Base-by-base conservation (phyloP, 2,888 invertebrate species). In the Lycocerus yunnanus region DNA sequence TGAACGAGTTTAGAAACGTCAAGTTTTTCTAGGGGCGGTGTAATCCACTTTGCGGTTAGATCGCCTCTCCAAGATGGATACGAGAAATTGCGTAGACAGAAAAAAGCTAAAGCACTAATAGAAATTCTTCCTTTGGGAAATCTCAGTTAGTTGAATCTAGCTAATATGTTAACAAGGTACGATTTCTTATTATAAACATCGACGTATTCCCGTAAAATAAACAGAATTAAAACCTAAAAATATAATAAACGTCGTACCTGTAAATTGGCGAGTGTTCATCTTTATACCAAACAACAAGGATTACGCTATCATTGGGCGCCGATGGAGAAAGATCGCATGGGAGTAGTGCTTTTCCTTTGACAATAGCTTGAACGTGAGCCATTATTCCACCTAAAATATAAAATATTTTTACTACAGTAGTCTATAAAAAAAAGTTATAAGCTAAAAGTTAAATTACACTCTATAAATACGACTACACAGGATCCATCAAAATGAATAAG, bases 261-360 rank as follows among this genome's bases (percentile, higher is more conserved):
- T 96, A 97, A 83, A 97, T 94, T 77, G 96, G 96, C 77, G 93
- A 91, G 80, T 90, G 89, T 86, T 96, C 95, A 85, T 95, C 94
- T 87, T 95, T 95, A 87, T 96, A 97, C 96, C 96, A 97, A 69
- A 96, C 94, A 82, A 96, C 95, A 69, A 97, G 91, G 66, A 95
- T 90, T 75, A 95, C 92, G 77, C 93, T 92, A 88, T 96, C 97
- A 81, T 94, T 93, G 61, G 92, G 90, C 79, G 92, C 89, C 69
- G 93, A 92, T 65, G 95, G 92, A 79, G 92, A 92, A 81, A 96
- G 93, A 89, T 96, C 95, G 88, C 97, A 97, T 43, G 96, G 95
- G 81, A 97, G 90, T 82, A 93, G 91, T 71, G 95, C 95, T 81
- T 93, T 93, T 76, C 93, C 94, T 81, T 93, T 93, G 76, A 94